Conservation (phyloP, 2,113 vertebrate species). For the Bambusicola thoracicus region DNA sequence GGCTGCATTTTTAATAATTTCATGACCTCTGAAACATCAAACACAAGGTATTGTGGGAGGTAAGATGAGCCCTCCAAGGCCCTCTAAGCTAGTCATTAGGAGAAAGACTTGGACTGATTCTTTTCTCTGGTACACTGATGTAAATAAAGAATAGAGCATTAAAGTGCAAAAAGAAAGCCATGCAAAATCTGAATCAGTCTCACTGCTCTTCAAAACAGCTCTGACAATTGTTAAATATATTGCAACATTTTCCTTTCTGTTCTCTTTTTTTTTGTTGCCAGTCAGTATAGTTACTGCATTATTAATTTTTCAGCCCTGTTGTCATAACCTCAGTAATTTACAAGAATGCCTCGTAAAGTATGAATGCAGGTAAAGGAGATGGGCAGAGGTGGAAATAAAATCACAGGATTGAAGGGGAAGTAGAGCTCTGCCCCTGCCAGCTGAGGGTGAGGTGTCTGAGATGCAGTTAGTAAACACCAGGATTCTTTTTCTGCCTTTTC, state of each 20-base stretch:
- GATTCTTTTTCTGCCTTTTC: neutral
- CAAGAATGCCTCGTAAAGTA: neutral
- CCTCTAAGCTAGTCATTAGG: neutral
- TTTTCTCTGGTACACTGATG: neutral
- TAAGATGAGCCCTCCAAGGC: neutral
- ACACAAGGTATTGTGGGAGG: constrained; percentile 3
- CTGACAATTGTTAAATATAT: neutral
- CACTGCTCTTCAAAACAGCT: neutral
- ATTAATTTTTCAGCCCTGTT: neutral
- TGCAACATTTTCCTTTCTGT: neutral
- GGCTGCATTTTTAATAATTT: constrained; percentile 51
- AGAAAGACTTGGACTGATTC: neutral
- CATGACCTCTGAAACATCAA: constrained; percentile 21
- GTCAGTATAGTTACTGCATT: neutral
- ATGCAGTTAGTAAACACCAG: neutral
- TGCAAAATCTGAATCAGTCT: neutral
- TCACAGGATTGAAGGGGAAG: neutral
- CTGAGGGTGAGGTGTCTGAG: neutral
- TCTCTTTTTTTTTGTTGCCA: neutral
- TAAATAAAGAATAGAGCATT: neutral
- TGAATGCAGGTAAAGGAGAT: neutral
- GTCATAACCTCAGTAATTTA: neutral
- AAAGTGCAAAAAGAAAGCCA: neutral
- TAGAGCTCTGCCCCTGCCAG: neutral
- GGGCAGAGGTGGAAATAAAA: neutral